Conservation (phyloP, 2,113 vertebrate species). For the Crotalus helleri region DNA sequence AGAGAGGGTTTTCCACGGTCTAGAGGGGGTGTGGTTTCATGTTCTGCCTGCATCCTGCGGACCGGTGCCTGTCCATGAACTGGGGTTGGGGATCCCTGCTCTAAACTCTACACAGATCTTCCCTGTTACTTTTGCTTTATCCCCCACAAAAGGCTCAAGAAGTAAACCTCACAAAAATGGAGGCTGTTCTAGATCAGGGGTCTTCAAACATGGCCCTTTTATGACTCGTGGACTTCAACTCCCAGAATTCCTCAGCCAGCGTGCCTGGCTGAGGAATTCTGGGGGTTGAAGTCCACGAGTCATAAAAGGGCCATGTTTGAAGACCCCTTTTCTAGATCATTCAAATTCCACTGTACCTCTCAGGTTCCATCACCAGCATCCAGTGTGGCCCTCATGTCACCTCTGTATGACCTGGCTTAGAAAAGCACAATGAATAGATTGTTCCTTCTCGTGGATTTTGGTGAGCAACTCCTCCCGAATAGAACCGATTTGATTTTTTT, state of each 20-base stretch:
- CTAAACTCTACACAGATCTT: not conserved
- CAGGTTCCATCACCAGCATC: not conserved
- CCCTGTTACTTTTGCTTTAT: not conserved
- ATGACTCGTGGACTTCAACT: too few relatives aligned
- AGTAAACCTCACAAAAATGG: not conserved
- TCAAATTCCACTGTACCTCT: not conserved
- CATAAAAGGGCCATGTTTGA: too few relatives aligned
- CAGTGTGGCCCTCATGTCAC: not conserved
- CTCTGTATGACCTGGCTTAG: not conserved
- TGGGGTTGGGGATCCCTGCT: not conserved
- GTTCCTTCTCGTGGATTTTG: not conserved
- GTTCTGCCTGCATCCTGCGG: not conserved
- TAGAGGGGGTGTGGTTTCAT: not conserved
- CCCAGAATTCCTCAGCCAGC: too few relatives aligned
- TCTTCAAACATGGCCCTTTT: too few relatives aligned
- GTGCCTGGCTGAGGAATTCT: too few relatives aligned
- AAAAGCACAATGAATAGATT: not conserved
- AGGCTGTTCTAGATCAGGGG: not conserved
- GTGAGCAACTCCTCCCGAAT: conserved; percentile 23
- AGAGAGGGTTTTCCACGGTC: too few relatives aligned
- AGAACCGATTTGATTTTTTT: conserved; percentile 22
- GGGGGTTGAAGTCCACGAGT: too few relatives aligned
- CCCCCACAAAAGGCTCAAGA: not conserved
- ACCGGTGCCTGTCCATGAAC: not conserved
- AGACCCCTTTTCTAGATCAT: not conserved